These are phyloP conservation scores for Brachionus calyciflorus DNA, from an alignment of 1,140 invertebrate species.

Conservation along the genomic window DNA sequence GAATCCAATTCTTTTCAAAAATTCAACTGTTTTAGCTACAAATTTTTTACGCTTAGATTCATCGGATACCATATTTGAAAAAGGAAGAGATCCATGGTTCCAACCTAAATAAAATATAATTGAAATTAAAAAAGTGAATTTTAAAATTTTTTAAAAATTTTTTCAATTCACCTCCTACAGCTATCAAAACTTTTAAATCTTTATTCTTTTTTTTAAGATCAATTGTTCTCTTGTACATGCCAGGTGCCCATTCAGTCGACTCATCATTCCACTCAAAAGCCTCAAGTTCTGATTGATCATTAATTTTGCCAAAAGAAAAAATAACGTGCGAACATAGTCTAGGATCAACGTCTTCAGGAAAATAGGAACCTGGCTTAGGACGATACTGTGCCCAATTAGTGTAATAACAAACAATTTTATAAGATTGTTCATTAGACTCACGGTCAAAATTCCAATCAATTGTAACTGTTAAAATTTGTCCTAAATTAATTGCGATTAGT, in stretches of 20 bases:
- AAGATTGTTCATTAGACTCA: neutral
- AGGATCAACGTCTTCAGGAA: slow-evolving; percentile 79
- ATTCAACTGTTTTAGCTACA: slow-evolving; percentile 68
- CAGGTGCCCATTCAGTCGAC: slow-evolving; percentile 52
- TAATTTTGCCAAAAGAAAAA: slow-evolving; percentile 81
- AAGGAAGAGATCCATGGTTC: slow-evolving; percentile 73
- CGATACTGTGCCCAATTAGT: slow-evolving; percentile 88
- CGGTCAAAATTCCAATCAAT: slow-evolving; percentile 11
- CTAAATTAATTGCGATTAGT: neutral
- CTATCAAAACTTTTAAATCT: slow-evolving; percentile 20
- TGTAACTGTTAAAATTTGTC: neutral
- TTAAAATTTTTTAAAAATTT: neutral
- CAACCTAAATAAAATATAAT: slow-evolving; percentile 70
- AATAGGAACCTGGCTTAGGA: slow-evolving; percentile 77
- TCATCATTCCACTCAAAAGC: slow-evolving; percentile 76
- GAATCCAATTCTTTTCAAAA: slow-evolving; percentile 83
- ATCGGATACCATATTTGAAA: slow-evolving; percentile 75
- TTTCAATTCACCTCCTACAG: slow-evolving; percentile 66
- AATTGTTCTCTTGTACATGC: slow-evolving; percentile 22
- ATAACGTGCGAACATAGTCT: slow-evolving; percentile 85
- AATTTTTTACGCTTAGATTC: slow-evolving; percentile 54
- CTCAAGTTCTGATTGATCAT: slow-evolving; percentile 68
- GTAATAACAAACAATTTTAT: slow-evolving; percentile 73
- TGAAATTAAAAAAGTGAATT: neutral
- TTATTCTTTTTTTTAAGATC: slow-evolving; percentile 30